These are phyloP conservation scores for Lutraria rhynchaena DNA, from an alignment of 1,140 invertebrate genomes.

Conservation along the genomic window DNA sequence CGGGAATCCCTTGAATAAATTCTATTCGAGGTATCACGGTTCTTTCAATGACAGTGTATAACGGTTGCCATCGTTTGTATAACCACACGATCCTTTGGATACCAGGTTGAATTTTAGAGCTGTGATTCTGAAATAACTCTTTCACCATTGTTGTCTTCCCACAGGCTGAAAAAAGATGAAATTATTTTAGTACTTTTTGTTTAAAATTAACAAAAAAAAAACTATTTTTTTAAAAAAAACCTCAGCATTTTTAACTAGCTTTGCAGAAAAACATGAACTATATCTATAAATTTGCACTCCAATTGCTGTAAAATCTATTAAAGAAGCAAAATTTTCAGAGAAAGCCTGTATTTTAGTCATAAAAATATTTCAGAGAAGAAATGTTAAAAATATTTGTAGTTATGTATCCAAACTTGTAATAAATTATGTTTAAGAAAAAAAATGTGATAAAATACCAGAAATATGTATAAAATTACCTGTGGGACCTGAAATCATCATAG, in stretches of 20 bases:
- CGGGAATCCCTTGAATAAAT: constrained; percentile 34
- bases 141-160: constrained; percentile 13
- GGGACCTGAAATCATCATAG: no score
- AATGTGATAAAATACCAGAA: no score
- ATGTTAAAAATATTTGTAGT: no score
- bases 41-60: constrained; percentile 16
- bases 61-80: constrained; percentile 50
- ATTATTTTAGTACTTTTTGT: neutral
- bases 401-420: no score
- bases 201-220: no score
- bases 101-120: neutral
- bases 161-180: constrained; percentile 17
- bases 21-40: constrained; percentile 15
- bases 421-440: no score
- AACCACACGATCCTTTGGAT: constrained; percentile 41
- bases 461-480: no score
- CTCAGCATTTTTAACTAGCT: neutral
- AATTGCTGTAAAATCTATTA: neutral
- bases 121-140: constrained; percentile 19
- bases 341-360: no score
- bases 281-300: neutral
- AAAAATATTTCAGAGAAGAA: no score
- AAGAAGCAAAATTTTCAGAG: no score
- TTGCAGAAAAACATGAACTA: constrained; percentile 9
- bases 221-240: no score